Percentiles rank a stretch among this genome's conserved stretches.
Evolutionary conservation across 2,113 vertebrate species (phyloP).

Genomic region (Zootoca vivipara): DNA sequence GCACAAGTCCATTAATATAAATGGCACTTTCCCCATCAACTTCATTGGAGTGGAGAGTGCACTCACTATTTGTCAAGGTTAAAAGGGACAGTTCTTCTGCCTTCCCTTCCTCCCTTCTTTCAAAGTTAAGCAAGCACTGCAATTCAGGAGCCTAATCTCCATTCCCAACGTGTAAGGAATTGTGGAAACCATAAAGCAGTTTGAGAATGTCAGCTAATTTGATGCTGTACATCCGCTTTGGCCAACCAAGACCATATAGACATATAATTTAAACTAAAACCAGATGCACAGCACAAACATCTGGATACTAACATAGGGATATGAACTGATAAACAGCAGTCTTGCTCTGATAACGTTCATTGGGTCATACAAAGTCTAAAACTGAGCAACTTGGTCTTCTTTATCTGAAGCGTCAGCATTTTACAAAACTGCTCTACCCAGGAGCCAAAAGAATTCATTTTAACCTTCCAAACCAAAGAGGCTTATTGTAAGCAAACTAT

Average conservation of each 20-base stretch:
- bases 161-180: conserved; percentile 35
- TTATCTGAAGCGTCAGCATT: not conserved
- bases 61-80: not conserved
- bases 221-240: conserved; percentile 64
- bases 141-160: conserved; percentile 22
- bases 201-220: conserved; percentile 68
- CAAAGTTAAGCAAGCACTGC: conserved; percentile 28
- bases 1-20: not conserved
- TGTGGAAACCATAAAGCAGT: conserved; percentile 66
- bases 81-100: not conserved
- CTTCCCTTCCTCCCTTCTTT: not conserved
- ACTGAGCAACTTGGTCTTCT: not conserved
- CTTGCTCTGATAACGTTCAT: conserved; percentile 24
- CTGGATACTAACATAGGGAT: conserved; percentile 49
- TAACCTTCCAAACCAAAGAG: not conserved
- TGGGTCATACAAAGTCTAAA: not conserved
- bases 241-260: conserved; percentile 47
- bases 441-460: not conserved
- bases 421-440: not conserved
- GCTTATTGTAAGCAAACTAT: not conserved
- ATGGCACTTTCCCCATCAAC: not conserved
- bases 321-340: conserved; percentile 39
- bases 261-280: conserved; percentile 60
- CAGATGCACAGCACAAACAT: conserved; percentile 61
- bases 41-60: not conserved